These are phyloP conservation scores for Lordiphosa fenestrarum DNA, from an alignment of 2,888 invertebrate genomes.

Conservation along the genomic window DNA sequence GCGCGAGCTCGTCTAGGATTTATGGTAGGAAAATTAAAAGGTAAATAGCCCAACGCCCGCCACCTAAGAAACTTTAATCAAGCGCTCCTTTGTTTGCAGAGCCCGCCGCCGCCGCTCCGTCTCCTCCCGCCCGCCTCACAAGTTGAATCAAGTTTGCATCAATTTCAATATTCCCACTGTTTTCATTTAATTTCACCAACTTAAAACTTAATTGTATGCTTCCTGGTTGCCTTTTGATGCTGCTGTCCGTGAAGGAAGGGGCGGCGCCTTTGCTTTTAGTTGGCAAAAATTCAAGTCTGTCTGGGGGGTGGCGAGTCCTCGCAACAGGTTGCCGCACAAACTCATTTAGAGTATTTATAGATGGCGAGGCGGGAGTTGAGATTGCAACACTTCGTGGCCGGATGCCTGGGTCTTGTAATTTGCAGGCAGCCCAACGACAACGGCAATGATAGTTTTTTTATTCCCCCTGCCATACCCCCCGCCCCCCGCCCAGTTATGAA, in stretches of 20 bases:
- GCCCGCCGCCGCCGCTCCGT: conserved; percentile 14
- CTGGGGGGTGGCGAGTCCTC: conserved; percentile 9
- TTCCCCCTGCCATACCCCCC: too few species aligned
- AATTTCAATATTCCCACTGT: conserved; percentile 74
- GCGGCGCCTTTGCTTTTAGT: conserved; percentile 48
- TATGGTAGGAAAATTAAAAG: conserved; percentile 69
- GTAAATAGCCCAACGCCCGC: conserved; percentile 53
- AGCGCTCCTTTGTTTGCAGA: conserved; percentile 63
- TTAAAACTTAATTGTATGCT: conserved; percentile 74
- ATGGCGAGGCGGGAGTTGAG: conserved; percentile 19
- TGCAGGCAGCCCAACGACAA: conserved; percentile 54
- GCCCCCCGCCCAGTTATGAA: conserved; percentile 41
- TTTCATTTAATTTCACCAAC: conserved; percentile 72
- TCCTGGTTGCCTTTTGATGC: conserved; percentile 37
- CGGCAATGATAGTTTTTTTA: conserved; percentile 52
- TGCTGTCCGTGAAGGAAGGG: background rate
- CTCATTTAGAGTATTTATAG: conserved; percentile 40
- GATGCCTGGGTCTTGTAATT: conserved; percentile 67
- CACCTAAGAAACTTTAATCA: conserved; percentile 62
- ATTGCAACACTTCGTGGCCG: conserved; percentile 51
- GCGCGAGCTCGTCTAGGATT: conserved; percentile 45
- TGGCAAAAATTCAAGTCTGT: conserved; percentile 69
- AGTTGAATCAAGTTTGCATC: conserved; percentile 70
- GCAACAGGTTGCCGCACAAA: conserved; percentile 61
- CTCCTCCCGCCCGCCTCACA: background rate